Conservation (phyloP, 1,140 invertebrate genomes). For the Mylabris phalerata region DNA sequence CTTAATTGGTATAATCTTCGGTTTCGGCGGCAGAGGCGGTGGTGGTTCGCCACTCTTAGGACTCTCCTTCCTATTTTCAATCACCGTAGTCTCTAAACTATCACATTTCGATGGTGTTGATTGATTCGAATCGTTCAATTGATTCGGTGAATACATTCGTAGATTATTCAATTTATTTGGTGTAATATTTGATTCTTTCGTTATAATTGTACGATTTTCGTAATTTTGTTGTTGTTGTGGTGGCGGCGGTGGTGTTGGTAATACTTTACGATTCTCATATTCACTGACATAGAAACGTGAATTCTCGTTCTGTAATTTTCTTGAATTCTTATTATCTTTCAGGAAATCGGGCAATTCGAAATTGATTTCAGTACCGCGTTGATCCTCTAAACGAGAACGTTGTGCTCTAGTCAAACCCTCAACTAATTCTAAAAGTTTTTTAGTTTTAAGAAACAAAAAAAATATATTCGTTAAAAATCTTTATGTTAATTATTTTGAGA, state of each 20-base stretch:
- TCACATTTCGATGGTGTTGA: conserved; percentile 28
- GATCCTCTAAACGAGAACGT: conserved; percentile 67
- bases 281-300: not conserved
- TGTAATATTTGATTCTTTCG: not conserved
- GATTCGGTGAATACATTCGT: conserved; percentile 6
- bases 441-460: not conserved
- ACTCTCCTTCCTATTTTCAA: conserved; percentile 25
- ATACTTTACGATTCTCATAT: not conserved
- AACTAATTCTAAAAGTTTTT: conserved; percentile 44
- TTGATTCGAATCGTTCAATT: conserved; percentile 15
- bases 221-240: conserved; percentile 16
- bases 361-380: conserved; percentile 74
- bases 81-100: conserved; percentile 30
- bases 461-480: not conserved
- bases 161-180: conserved; percentile 4
- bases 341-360: conserved; percentile 74
- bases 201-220: conserved; percentile 23
- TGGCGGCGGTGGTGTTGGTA: not conserved
- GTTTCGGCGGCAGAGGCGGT: conserved; percentile 49
- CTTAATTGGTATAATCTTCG: conserved; percentile 51
- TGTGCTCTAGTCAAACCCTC: conserved; percentile 73
- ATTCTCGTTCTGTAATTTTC: conserved; percentile 11
- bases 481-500: no score
- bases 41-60: conserved; percentile 40
- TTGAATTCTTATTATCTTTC: conserved; percentile 49